Evolutionary conservation across 2,888 invertebrate species (phyloP).

Genomic region (Mimas tiliae): DNA sequence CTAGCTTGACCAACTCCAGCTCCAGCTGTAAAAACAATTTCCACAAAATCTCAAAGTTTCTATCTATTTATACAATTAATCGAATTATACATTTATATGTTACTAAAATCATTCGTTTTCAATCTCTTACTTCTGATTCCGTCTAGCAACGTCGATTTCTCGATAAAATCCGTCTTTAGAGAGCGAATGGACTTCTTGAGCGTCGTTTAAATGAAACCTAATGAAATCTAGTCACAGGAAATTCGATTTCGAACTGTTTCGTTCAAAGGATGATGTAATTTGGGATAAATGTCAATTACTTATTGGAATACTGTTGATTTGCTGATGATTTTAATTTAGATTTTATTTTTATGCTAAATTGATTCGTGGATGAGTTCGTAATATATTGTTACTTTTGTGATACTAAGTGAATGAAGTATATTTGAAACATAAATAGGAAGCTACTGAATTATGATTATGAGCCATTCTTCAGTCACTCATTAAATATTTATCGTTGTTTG

Average conservation of each 20-base stretch:
- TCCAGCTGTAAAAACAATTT: no score
- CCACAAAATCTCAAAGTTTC: no score
- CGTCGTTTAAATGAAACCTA: slow-evolving; percentile 25
- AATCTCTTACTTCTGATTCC: slow-evolving; percentile 18
- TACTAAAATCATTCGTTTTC: slow-evolving; percentile 1
- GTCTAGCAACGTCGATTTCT: slow-evolving; percentile 10
- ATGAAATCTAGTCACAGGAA: slow-evolving; percentile 22
- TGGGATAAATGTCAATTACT: slow-evolving; percentile 17
- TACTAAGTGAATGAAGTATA: no score
- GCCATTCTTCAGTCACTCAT: no score
- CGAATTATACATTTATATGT: no score
- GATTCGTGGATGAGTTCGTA: background rate
- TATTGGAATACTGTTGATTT: slow-evolving; percentile 7
- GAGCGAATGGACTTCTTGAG: slow-evolving; percentile 17
- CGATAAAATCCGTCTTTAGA: slow-evolving; percentile 21
- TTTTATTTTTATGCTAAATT: background rate
- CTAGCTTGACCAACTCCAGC: no score
- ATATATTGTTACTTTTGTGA: background rate
- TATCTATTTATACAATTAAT: no score
- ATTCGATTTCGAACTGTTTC: slow-evolving; percentile 10
- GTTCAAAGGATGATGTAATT: slow-evolving; percentile 13
- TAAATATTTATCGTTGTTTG: no score
- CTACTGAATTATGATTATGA: no score
- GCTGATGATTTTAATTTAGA: background rate
- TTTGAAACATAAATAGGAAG: no score